A percentile compares a stretch with the other conserved stretches of the same genome.
Conservation (phyloP, 2,113 vertebrate species). For the Aldabrachelys gigantea region DNA sequence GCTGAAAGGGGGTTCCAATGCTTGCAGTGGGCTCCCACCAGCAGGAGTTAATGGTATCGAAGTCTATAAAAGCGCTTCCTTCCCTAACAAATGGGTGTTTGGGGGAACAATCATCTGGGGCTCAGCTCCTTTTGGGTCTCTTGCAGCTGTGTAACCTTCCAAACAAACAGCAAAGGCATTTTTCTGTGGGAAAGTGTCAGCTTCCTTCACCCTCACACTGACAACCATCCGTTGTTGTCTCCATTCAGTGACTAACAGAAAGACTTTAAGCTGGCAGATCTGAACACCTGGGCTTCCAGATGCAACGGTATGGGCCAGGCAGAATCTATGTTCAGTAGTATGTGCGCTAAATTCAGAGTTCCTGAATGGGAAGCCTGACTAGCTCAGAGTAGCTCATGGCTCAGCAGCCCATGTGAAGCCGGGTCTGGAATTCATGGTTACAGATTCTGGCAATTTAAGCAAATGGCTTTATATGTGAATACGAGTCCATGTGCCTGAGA, state of each 20-base stretch:
- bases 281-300: constrained; percentile 34
- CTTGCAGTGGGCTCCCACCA: constrained; percentile 37
- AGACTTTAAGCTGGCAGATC: neutral
- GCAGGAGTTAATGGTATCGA: constrained; percentile 53
- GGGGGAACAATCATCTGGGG: constrained; percentile 39
- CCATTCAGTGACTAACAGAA: fast-evolving
- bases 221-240: neutral
- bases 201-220: constrained; percentile 39
- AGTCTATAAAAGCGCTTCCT: constrained; percentile 35
- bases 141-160: constrained; percentile 62
- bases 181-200: constrained; percentile 60
- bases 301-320: neutral
- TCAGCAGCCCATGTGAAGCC: fast-evolving
- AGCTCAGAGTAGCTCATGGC: neutral
- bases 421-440: neutral
- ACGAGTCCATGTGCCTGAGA: neutral
- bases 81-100: constrained; percentile 27
- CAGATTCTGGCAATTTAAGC: neutral
- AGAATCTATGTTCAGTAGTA: neutral
- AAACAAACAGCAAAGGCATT: constrained; percentile 48
- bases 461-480: neutral
- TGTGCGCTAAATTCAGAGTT: neutral
- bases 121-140: constrained; percentile 28
- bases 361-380: neutral
- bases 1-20: neutral